Evolutionary conservation across 2,888 invertebrate genomes (phyloP).

Genomic region (Chrysodeixis includens): DNA sequence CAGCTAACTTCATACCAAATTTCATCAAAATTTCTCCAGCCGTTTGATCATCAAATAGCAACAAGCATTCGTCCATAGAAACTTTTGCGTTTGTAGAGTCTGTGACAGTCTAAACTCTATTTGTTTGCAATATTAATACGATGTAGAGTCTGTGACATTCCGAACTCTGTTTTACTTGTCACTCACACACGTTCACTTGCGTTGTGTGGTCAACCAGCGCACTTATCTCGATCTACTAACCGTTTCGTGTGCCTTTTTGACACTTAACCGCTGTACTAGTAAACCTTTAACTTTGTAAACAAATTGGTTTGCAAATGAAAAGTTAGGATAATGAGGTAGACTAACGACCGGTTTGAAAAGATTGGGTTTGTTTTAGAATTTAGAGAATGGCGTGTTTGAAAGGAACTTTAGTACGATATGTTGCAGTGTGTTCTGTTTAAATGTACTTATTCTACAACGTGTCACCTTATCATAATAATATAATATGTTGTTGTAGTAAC

Average conservation of each 20-base stretch:
- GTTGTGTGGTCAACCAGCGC: constrained; percentile 68
- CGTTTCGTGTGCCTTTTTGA: constrained; percentile 83
- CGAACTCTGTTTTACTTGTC: constrained; percentile 6
- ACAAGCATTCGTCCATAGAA: no score
- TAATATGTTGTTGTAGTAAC: background rate
- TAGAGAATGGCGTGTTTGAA: background rate
- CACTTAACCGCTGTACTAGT: constrained; percentile 71
- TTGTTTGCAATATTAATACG: no score
- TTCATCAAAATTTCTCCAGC: no score
- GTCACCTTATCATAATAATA: background rate
- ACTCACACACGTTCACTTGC: constrained; percentile 52
- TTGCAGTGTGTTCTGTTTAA: background rate
- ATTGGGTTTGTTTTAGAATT: background rate
- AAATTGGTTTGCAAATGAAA: constrained; percentile 43
- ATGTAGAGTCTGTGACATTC: background rate
- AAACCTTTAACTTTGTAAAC: constrained; percentile 56
- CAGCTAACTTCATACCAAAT: no score
- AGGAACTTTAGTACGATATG: background rate
- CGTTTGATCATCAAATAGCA: no score
- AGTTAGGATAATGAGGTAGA: constrained; percentile 22
- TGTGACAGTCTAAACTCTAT: no score
- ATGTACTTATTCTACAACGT: background rate
- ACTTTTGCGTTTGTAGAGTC: no score
- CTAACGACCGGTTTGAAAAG: background rate
- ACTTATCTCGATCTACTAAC: constrained; percentile 80